Base-by-base conservation (phyloP, 2,797 vertebrate species). In the Lutjanus campechanus region DNA sequence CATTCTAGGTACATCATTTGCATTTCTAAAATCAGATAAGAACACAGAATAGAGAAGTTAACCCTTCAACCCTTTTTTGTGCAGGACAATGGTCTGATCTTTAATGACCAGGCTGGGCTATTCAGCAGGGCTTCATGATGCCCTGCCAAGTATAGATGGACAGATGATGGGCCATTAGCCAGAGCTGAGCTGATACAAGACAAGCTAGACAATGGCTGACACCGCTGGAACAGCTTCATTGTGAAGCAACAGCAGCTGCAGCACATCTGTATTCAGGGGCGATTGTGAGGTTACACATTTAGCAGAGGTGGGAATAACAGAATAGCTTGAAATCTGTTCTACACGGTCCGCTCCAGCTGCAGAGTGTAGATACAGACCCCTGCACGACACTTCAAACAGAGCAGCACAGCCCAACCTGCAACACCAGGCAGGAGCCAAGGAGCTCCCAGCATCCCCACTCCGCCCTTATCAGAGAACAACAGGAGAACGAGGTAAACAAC, bases 381-480 rank as follows among this genome's bases (percentile, higher is more conserved):
- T 71, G 66, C 64, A 58, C 56, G 40, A 63, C 69, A 85, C 93
- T 95, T 95, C 92, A 95, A 95, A 95, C 78, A 77, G 55, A 76
- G 73, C 65, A 81, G 74, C 83, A 81, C 74, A 67, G 75, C 61
- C 59, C 65, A 82, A 81, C 75, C 84, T 84, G 85, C 49, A 58
- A 53, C 47, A n/a, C 60, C 74, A 82, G 79, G 69, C 51, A 29
- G 56, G 82, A 58, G 78, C 65, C 8, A 10, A 67, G 54, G 44
- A 59, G 77, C 71, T 83, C 76, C 61, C 66, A 12, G 43, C 50
- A 54, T 82, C 73, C 86, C 69, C 58, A 60, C 81, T 73, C 83
- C 12, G 17, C 15, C 66, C 92, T 95, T 96, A 96, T 96, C 96
- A 87, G 89, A 74, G 55, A 61, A 74, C 69, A 76, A 79, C 95